Evolutionary conservation across 1,140 invertebrate genomes (phyloP).

Genomic region (Armadillidium nasatum): DNA sequence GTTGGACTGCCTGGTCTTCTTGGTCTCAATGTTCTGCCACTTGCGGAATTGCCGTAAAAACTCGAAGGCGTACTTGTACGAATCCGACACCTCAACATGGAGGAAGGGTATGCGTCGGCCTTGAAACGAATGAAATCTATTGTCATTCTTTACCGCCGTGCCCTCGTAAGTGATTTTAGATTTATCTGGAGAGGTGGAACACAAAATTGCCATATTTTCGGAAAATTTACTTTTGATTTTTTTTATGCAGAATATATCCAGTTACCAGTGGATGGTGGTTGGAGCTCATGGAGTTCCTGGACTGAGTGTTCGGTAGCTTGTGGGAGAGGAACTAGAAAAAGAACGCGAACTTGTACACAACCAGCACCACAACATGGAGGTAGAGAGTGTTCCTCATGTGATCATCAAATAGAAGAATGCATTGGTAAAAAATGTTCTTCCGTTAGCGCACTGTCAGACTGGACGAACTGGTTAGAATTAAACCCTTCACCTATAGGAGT

Average conservation of each 20-base stretch:
- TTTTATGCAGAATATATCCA: slow-evolving; percentile 17
- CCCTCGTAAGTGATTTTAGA: slow-evolving; percentile 55
- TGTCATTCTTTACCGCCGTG: slow-evolving; percentile 75
- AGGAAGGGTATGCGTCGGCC: slow-evolving; percentile 49
- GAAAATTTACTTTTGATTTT: neutral
- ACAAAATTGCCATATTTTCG: neutral
- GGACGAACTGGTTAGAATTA: slow-evolving; percentile 69
- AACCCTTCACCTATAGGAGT: slow-evolving; percentile 57
- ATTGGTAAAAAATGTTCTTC: slow-evolving; percentile 64
- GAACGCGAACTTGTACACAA: slow-evolving; percentile 49
- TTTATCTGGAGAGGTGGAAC: neutral
- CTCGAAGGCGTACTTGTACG: slow-evolving; percentile 49
- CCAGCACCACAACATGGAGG: slow-evolving; percentile 54
- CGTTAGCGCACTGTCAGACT: slow-evolving; percentile 61
- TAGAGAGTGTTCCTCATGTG: slow-evolving; percentile 63
- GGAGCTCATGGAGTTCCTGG: slow-evolving; percentile 71
- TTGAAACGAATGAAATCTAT: slow-evolving; percentile 62
- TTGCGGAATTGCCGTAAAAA: slow-evolving; percentile 61
- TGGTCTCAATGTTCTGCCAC: slow-evolving; percentile 52
- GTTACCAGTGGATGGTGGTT: slow-evolving; percentile 62
- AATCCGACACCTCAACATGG: slow-evolving; percentile 51
- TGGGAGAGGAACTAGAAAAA: slow-evolving; percentile 52
- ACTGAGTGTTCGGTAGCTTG: slow-evolving; percentile 54
- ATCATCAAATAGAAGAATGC: slow-evolving; percentile 60
- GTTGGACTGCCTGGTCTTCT: slow-evolving; percentile 52